Percentiles rank a stretch among this genome's conserved stretches.
These are phyloP conservation scores for Hybos culiciformis DNA, from an alignment of 2,888 invertebrate species.

Conservation along the genomic window DNA sequence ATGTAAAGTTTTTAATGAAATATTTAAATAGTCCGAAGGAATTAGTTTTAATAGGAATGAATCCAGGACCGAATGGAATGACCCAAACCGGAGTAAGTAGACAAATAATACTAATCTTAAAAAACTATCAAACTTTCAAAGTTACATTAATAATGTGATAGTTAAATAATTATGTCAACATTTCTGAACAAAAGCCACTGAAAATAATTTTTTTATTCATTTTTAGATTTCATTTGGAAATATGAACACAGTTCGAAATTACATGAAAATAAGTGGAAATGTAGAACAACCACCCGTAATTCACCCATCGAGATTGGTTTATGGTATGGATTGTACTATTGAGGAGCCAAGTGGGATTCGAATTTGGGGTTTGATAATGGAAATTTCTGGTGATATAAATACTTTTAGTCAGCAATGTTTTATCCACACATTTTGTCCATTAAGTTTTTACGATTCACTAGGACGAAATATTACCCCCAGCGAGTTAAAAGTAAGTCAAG, in stretches of 20 bases:
- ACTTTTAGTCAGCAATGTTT: constrained; percentile 66
- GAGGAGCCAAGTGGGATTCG: constrained; percentile 64
- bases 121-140: no score
- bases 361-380: constrained; percentile 68
- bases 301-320: constrained; percentile 53
- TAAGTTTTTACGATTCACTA: constrained; percentile 62
- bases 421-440: constrained; percentile 81
- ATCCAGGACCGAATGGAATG: constrained; percentile 96
- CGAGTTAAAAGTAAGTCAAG: constrained; percentile 66
- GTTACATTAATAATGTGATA: no score
- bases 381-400: constrained; percentile 55
- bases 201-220: not conserved
- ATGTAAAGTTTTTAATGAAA: constrained; percentile 58
- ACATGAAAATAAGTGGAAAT: constrained; percentile 56
- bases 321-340: constrained; percentile 57
- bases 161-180: no score
- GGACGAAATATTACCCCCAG: constrained; percentile 78
- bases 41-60: constrained; percentile 82
- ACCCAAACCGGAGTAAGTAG: constrained; percentile 74
- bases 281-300: constrained; percentile 64
- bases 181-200: no score
- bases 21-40: constrained; percentile 53
- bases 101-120: not conserved
- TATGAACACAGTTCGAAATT: constrained; percentile 57
- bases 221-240: constrained; percentile 80